phyloP scores from a whole-genome alignment of 2,888 invertebrate genomes.

The Drosophila flavopinicola region DNA sequence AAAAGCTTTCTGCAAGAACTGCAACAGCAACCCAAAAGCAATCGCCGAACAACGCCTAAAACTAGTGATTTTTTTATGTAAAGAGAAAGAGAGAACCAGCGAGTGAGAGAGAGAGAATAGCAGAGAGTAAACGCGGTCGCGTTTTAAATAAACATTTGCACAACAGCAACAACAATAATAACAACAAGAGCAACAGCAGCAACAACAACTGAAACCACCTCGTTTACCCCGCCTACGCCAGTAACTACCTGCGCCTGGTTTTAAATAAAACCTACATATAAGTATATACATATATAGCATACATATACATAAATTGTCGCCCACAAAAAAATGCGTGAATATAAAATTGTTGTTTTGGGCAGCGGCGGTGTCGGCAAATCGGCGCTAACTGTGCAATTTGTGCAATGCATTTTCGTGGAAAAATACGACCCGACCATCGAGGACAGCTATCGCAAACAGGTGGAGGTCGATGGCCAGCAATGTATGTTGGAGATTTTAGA shows the following conservation, averaged over 20 bases:
- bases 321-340: conserved; percentile 94
- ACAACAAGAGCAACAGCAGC: conserved; percentile 17
- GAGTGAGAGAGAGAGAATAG: conserved; percentile 32
- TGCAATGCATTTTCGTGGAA: conserved; percentile 99
- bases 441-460: conserved; percentile 99
- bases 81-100: conserved; percentile 20
- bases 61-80: conserved; percentile 61
- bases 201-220: conserved; percentile 52
- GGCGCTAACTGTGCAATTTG: conserved; percentile 84
- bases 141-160: conserved; percentile 55
- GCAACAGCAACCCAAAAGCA: conserved; percentile 74
- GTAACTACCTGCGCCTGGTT: conserved; percentile 38
- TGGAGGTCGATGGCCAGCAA: conserved; percentile 99
- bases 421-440: conserved; percentile 99
- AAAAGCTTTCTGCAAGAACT: conserved; percentile 62
- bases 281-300: conserved; percentile 17
- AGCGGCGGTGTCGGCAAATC: conserved; percentile 99
- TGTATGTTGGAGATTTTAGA: conserved; percentile 99
- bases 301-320: conserved; percentile 22
- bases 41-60: conserved; percentile 78
- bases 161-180: conserved; percentile 33
- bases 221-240: conserved; percentile 55
- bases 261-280: conserved; percentile 25
- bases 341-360: conserved; percentile 99
- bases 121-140: conserved; percentile 31